Conservation (phyloP, 1,140 invertebrate genomes). For the Drosophila ambigua region DNA sequence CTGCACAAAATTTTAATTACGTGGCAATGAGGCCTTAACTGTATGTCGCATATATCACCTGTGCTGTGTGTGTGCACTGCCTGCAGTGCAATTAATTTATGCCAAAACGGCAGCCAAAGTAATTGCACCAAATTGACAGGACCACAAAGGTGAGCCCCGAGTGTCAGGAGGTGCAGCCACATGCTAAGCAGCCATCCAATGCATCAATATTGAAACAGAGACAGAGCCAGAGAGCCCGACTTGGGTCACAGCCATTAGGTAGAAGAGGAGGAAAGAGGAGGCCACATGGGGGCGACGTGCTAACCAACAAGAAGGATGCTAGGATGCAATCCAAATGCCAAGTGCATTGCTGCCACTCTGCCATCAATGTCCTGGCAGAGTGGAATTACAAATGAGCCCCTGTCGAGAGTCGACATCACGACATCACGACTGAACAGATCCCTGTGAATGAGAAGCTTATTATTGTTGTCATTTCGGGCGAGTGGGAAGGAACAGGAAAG, state of each 20-base stretch:
- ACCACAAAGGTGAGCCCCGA: conserved; percentile 44
- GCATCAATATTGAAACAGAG: conserved; percentile 66
- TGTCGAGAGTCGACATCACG: conserved; percentile 56
- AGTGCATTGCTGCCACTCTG: conserved; percentile 52
- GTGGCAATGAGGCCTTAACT: conserved; percentile 60
- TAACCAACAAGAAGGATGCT: conserved; percentile 27
- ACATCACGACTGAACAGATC: conserved; percentile 52
- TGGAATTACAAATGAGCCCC: conserved; percentile 74
- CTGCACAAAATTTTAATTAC: conserved; percentile 67
- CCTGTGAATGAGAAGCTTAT: conserved; percentile 53
- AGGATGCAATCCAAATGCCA: conserved; percentile 24
- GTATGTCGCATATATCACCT: conserved; percentile 65
- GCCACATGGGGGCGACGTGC: conserved; percentile 52
- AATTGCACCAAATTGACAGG: conserved; percentile 72
- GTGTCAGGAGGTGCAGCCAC: conserved; percentile 5
- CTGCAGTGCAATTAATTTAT: conserved; percentile 71
- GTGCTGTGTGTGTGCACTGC: conserved; percentile 5
- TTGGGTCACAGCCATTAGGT: conserved; percentile 61
- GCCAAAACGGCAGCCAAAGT: conserved; percentile 66
- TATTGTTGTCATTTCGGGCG: conserved; percentile 57
- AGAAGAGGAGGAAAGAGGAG: neutral
- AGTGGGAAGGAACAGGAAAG: conserved; percentile 1
- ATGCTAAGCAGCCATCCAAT: conserved; percentile 62
- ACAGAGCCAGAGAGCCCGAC: neutral
- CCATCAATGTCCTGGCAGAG: conserved; percentile 62